Evolutionary conservation across 2,113 vertebrate genomes (phyloP), one percentile per base, ranked within the genome.

Genomic region (Dipodomys ordii): DNA sequence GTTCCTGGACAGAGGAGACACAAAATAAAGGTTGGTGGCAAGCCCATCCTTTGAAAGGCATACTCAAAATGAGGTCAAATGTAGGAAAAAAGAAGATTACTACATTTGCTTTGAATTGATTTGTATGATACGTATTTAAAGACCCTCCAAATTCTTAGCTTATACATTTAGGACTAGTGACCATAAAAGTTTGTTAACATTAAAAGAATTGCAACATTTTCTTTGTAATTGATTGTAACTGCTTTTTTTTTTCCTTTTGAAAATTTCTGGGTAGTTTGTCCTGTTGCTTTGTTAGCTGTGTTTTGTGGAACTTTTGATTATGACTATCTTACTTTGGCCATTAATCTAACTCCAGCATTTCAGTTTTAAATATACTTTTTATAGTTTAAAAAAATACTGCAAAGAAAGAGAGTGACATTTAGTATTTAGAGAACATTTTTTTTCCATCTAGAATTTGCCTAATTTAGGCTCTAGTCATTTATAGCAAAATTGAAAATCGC

Each of bases 111-210:
- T 94, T 83, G 79, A 88, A 90, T 32, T 85, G n/a, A 83, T 76
- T 92, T 95, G 79, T 93, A 57, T 88, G 60, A 67, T 35, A 25
- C n/a, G 3, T 69, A 90, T 68, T 68, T 91, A 72, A 94, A 95
- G 64, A 80, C 28, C 46, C 44, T 82, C 35, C 12, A 76, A 46
- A 71, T 86, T 91, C 30, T 93, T 76, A 49, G 46, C 92, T 93
- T 87, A 60, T 28, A 65, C 39, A 64, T 64, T 92, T 90, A 87
- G 18, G 7, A 88, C 9, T 30, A 12, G 73, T 93, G 49, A 68
- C 87, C 90, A 30, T 53, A 88, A 88, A 65, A 18, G 18, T 49
- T 46, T 57, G 3, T 62, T 83, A 88, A 80, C 44, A 15, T 49
- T 57, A 53, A 85, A 85, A 12, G 19, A 91, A 87, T 46, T 94